These are phyloP conservation scores for Octopus sinensis DNA, from an alignment of 1,140 invertebrate genomes.

Conservation along the genomic window DNA sequence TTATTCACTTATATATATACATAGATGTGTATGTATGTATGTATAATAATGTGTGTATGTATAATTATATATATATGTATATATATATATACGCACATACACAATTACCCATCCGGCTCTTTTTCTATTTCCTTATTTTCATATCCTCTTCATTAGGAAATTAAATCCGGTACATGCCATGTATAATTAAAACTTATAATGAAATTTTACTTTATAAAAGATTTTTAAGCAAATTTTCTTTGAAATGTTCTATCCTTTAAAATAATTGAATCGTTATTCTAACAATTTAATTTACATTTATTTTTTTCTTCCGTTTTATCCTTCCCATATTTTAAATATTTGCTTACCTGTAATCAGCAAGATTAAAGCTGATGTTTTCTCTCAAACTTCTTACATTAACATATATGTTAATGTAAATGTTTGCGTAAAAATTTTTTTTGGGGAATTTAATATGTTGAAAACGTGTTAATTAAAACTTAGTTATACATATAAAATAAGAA, in stretches of 20 bases:
- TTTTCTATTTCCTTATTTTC: background rate
- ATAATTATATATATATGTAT: background rate
- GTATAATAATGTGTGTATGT: background rate
- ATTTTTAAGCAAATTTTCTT: background rate
- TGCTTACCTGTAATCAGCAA: too few relatives aligned
- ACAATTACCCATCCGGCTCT: background rate
- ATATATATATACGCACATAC: background rate
- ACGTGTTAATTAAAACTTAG: too few relatives aligned
- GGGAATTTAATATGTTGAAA: too few relatives aligned
- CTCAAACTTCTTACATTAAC: too few relatives aligned
- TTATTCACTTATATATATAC: conserved; percentile 19
- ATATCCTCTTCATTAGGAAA: background rate
- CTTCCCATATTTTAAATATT: too few relatives aligned
- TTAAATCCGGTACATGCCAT: background rate
- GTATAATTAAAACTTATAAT: background rate
- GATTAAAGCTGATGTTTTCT: too few relatives aligned
- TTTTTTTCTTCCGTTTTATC: too few relatives aligned
- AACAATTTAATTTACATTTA: too few relatives aligned
- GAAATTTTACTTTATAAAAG: background rate
- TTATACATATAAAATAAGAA: too few relatives aligned
- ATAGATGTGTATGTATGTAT: conserved; percentile 25
- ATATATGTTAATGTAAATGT: too few relatives aligned
- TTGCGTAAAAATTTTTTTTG: too few relatives aligned
- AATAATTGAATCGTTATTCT: background rate
- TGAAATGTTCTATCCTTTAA: background rate